Conservation (phyloP, 2,113 vertebrate genomes). For the Pygathrix nemaeus region DNA sequence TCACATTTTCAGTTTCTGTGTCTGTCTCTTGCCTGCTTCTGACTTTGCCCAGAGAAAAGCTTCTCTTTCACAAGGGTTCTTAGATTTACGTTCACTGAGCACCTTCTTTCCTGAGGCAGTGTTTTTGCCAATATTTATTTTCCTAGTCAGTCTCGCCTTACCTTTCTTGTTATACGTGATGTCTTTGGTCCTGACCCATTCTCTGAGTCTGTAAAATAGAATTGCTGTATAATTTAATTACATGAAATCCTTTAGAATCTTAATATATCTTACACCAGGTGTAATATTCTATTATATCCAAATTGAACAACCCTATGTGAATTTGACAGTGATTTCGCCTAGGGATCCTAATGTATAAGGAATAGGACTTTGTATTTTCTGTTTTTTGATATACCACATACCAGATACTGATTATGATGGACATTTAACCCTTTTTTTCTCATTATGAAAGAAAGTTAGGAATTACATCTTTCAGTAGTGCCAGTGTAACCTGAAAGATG, state of each 20-base stretch:
- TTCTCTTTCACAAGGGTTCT: not conserved
- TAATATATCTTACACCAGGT: not conserved
- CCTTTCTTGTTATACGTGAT: not conserved
- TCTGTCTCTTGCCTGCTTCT: not conserved
- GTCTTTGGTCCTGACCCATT: not conserved
- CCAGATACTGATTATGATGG: not conserved
- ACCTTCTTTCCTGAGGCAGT: not conserved
- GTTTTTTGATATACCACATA: not conserved
- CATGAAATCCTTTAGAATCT: not conserved
- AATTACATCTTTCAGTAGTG: not conserved
- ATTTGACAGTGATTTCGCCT: not conserved
- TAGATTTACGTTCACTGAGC: not conserved
- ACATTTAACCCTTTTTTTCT: not conserved
- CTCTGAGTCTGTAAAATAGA: not conserved
- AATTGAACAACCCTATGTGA: not conserved
- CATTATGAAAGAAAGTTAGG: not conserved
- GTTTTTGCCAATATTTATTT: not conserved
- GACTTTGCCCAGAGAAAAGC: not conserved
- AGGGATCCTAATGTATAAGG: not conserved
- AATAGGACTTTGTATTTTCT: fast-evolving
- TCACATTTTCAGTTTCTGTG: not conserved
- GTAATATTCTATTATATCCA: not conserved
- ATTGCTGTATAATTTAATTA: not conserved
- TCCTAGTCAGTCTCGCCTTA: not conserved
- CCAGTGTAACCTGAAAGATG: not conserved